Evolutionary conservation across 37 sponge, comb jelly and placozoan genomes (phyloP), one percentile per base, ranked within the genome.

Genomic region (Geodia barretti): DNA sequence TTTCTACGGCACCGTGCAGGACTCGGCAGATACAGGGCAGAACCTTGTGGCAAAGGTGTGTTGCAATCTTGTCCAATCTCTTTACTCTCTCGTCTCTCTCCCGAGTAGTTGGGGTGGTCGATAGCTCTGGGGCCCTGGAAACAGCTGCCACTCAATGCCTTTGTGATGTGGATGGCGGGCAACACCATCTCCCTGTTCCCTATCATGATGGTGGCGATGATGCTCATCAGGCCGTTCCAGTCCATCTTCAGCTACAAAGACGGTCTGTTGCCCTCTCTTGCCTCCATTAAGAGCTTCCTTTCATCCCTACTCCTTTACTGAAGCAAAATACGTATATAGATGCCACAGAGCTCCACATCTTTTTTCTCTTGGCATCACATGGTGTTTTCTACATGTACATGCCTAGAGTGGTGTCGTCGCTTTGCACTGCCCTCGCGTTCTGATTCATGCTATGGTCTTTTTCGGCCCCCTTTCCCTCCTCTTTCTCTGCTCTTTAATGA

Each of bases 151-250:
- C 94, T 99, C 88, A 99, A 96, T 60, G 72, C 96, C 79, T 86
- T 99, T 41, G 67, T 99, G 9, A 74, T 99, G 88, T 99, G 84
- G 86, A 94, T 96, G 97, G 89, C 88, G 29, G 99, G 99, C 42
- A 95, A 94, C 73, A 86, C 88, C 39, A 81, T 99, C 29, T 97
- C 97, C n/a, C 72, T 99, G 64, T 95, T 96, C 79, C 95, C 97
- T 31, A 90, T 99, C 71, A 99, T 99, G 91, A 94, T 99, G 97
- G 89, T 96, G 31, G 99, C 93, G 23, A 92, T 99, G 95, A 96
- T 99, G 97, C 39, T 85, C 29, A 72, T 86, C 43, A 36, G 96
- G 43, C 99, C 99, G 35, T 67, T 99, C 62, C 86, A 94, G 41
- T 78, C 97, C 60, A 72, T 99, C 39, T 84, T 96, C 54, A 62